Base-by-base conservation (phyloP, 2,888 invertebrate genomes). In the Drosophila tripunctata region DNA sequence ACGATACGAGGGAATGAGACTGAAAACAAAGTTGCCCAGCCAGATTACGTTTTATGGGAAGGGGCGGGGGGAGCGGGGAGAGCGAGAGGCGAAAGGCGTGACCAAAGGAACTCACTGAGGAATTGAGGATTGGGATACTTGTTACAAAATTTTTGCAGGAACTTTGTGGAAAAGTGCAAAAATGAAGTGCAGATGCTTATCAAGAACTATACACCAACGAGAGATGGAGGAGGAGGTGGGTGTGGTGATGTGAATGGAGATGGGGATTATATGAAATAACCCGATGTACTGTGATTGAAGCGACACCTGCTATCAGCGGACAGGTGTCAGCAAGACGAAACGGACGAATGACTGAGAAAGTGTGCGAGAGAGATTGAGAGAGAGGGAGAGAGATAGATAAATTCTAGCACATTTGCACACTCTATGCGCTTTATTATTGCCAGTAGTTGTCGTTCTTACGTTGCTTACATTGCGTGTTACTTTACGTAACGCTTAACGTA, bases 101-200 rank as follows among this genome's bases (percentile, higher is more conserved):
- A n/a, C 30, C 22, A 21, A 4, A 10, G 27, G 31, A n/a, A 54
- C 45, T 33, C 27, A n/a, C 44, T 22, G 12, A 19, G 58, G 67
- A 57, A 50, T 57, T 43, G 44, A 38, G 19, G 52, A 50, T 60
- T 43, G 45, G 44, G 14, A 61, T 51, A 47, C 81, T 81, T 80
- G 82, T 78, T 87, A 87, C 81, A 84, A 84, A 83, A 87, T 83
- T 76, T 76, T 73, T 66, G 45, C 38, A 17, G 27, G 48, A 50
- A 50, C 48, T 51, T 47, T 47, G 41, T 45, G 19, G 79, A 76
- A 82, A 81, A 81, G 82, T 87, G 85, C 87, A 85, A 78, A 87
- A 83, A 83, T 83, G 82, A 83, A 83, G 82, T 85, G 85, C 84
- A 86, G 81, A 84, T 81, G 78, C 81, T 81, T 81, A 87, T 87